Base-by-base conservation (phyloP, 2,113 vertebrate genomes). In the Ochotona curzoniae region DNA sequence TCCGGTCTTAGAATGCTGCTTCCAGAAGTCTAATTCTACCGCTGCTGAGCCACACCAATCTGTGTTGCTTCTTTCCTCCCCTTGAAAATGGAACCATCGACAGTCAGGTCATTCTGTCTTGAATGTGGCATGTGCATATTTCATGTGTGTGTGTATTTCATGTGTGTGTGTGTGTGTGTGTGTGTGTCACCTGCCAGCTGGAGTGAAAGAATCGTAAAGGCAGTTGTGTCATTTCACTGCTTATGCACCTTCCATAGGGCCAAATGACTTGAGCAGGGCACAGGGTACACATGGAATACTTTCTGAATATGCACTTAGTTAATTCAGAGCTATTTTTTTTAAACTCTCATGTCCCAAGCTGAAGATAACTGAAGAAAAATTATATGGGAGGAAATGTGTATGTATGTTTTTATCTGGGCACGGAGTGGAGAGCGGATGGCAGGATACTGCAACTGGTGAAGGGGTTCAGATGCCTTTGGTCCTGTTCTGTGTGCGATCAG, bases 91-190 rank as follows among this genome's bases (percentile, higher is more conserved):
- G 28, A 11, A 23, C 75, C 18, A 14, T 63, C 44, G n/a, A 70
- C 32, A 73, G 84, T 93, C 91, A 60, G 9, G 49, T 67, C 28
- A 66, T 90, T 38, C 74, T 70, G 76, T 91, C 20, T 57, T 30
- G 23, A 44, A 38, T 83, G 30, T 0, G n/a, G 9, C 8, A 3
- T 66, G 84, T 76, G 70, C 23, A 38, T 67, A 17, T 87, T 87
- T 87, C 32, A 30, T 35, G 57, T 60, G 49, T 51, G 20, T 49
- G 7, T 57, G 10, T 84, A 61, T 23, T 30, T 64, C 35, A 44
- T 44, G 38, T 44, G 38, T 44, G 38, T 44, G 38, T 44, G 38
- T 44, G 38, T 44, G 38, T 44, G 38, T 44, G 38, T 44, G 38
- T 44, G 38, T 44, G 38, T 44, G 38, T 44, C 4, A 26, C 74